phyloP scores from a whole-genome alignment of 2,797 vertebrate species.

The Cottoperca gobio region DNA sequence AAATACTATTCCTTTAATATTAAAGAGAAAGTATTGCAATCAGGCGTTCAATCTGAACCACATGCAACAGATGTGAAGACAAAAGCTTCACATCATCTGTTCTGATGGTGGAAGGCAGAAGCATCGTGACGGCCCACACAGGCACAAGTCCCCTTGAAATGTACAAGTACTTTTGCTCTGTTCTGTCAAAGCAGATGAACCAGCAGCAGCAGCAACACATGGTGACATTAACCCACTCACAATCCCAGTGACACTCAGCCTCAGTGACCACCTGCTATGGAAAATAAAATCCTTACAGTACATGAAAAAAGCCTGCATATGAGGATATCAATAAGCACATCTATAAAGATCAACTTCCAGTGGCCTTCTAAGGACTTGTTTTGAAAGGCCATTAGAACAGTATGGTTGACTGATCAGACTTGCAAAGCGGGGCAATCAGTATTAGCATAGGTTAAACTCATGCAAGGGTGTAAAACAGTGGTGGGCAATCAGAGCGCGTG shows the following conservation, averaged over 20 bases:
- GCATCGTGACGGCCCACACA: constrained; percentile 49
- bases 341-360: constrained; percentile 15
- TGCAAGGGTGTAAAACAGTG: constrained; percentile 52
- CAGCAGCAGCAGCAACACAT: constrained; percentile 13
- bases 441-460: constrained; percentile 60
- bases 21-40: neutral
- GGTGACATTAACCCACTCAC: constrained; percentile 52
- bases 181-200: constrained; percentile 45
- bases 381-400: constrained; percentile 53
- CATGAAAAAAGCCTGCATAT: neutral
- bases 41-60: neutral
- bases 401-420: constrained; percentile 56
- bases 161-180: constrained; percentile 53
- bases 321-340: neutral
- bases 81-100: constrained; percentile 6
- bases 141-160: constrained; percentile 53
- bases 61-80: neutral
- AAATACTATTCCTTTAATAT: too few species aligned
- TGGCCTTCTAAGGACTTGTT: constrained; percentile 33
- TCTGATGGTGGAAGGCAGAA: constrained; percentile 25
- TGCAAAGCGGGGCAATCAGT: constrained; percentile 55
- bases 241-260: constrained; percentile 42
- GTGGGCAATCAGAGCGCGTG: constrained; percentile 56
- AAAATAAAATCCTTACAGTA: constrained; percentile 11
- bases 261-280: constrained; percentile 49